Percentiles rank a stretch among this genome's conserved stretches.
Evolutionary conservation across 2,888 invertebrate species (phyloP).

Genomic region (Eupithecia subfuscata): DNA sequence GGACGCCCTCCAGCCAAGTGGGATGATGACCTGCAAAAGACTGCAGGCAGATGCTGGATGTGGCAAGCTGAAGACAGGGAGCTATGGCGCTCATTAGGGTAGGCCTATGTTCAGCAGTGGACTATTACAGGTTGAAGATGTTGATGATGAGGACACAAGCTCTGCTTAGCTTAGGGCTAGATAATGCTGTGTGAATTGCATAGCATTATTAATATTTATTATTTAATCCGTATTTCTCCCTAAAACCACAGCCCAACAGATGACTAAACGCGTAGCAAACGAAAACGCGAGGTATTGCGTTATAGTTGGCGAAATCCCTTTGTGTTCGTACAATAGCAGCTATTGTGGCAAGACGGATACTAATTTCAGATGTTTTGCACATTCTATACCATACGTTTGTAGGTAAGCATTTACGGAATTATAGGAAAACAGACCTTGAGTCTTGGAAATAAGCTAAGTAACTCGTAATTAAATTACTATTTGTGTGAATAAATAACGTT

Average conservation of each 20-base stretch:
- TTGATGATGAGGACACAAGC: background rate
- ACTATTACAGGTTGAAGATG: too few relatives aligned
- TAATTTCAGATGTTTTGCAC: conserved; percentile 67
- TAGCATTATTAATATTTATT: background rate
- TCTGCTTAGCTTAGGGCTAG: background rate
- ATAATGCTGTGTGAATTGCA: background rate
- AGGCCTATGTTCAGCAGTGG: too few relatives aligned
- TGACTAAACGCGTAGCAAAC: conserved; percentile 42
- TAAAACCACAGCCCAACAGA: conserved; percentile 17
- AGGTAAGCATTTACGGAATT: background rate
- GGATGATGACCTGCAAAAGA: too few relatives aligned
- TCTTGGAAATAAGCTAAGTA: background rate
- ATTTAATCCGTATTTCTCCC: background rate
- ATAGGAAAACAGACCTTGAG: background rate
- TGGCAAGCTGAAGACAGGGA: too few relatives aligned
- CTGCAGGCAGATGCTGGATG: too few relatives aligned
- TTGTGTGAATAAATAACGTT: background rate
- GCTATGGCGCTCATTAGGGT: too few relatives aligned
- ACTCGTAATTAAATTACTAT: background rate
- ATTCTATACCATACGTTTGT: conserved; percentile 35
- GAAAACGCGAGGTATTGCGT: conserved; percentile 62
- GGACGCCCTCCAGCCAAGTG: too few relatives aligned
- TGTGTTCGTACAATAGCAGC: conserved; percentile 63
- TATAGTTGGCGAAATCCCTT: conserved; percentile 66
- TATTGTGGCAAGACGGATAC: conserved; percentile 71